Base-by-base conservation (phyloP, 2,888 invertebrate genomes). In the Scaeva pyrastri region DNA sequence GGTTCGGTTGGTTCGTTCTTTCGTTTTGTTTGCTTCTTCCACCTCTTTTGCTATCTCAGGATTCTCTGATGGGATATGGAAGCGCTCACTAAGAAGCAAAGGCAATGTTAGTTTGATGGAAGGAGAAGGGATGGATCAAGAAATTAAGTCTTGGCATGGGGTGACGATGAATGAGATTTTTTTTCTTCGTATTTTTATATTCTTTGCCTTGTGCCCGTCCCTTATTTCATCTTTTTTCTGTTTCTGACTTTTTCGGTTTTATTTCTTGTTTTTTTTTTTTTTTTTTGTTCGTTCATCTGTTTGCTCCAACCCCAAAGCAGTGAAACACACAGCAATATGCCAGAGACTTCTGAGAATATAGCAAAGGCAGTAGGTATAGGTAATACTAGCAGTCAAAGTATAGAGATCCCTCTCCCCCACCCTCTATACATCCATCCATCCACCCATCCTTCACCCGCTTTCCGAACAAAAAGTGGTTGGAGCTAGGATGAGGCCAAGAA, bases 61-160 rank as follows among this genome's bases (percentile, higher is more conserved):
- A 70, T 55, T 50, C 68, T 68, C 52, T 77, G 77, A 64, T 60
- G 75, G 71, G 60, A 68, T 80, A 74, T 77, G 52, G 84, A 48
- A 72, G 80, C 72, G 80, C 72, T 36, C 31, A 62, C 64, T 71
- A 80, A 80, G 76, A 72, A 76, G 81, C 71, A 73, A 48, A 39
- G 77, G 76, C 77, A 74, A 76, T 52, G 55, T 12, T 55, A 43
- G 74, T 73, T 19, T 45, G 56, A 16, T 16, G n/a, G 58, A 52
- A 70, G 77, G 39, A 77, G 73, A 31, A 36, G 16, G 21, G 10
- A 60, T 77, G 82, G 85, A 85, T 85, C 85, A 85, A 85, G 85
- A 85, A 85, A 85, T 85, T 85, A 85, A 85, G 86, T 86, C 82
- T 74, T 71, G 86, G 82, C 78, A 82, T 82, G 86, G 86, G 86